Conservation (phyloP, 2,797 vertebrate species). For the Borostomias antarcticus region DNA sequence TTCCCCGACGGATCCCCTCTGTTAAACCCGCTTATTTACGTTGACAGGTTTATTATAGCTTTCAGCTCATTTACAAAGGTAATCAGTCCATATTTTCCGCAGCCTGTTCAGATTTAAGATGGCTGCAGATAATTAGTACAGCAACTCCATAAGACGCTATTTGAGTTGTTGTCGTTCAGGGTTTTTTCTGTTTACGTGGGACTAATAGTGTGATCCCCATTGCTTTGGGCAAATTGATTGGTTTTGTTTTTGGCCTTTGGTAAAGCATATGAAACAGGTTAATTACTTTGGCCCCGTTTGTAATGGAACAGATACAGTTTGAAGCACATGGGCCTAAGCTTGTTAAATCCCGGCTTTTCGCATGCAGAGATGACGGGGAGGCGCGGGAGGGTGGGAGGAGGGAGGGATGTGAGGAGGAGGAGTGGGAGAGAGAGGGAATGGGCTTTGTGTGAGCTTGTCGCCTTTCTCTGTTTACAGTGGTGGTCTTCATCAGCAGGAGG, state of each 20-base stretch:
- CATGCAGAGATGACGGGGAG: not conserved
- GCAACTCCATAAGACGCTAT: not conserved
- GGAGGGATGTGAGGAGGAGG: not conserved
- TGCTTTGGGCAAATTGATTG: constrained; percentile 7
- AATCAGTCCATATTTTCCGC: constrained; percentile 13
- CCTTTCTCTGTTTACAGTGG: not conserved
- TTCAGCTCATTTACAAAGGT: constrained; percentile 11
- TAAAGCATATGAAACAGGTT: not conserved
- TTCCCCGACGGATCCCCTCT: not conserved
- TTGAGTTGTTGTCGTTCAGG: not conserved
- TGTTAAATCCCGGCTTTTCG: not conserved
- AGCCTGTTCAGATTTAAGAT: constrained; percentile 11
- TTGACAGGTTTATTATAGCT: constrained; percentile 17
- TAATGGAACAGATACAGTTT: constrained; percentile 3
- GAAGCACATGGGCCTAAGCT: constrained; percentile 3
- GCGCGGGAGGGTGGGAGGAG: not conserved
- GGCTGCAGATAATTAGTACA: constrained; percentile 15
- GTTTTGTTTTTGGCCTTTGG: constrained; percentile 6
- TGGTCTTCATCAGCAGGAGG: not conserved
- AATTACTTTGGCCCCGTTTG: constrained; percentile 18
- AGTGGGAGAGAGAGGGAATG: not conserved
- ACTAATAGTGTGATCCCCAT: constrained; percentile 9
- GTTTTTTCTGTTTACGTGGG: not conserved
- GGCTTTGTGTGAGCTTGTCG: not conserved
- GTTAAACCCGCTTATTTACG: constrained; percentile 14